Evolutionary conservation across 30 jellyfish, hydroid and myxozoan genomes (phyloP).

Genomic region (Sanderia malayensis): DNA sequence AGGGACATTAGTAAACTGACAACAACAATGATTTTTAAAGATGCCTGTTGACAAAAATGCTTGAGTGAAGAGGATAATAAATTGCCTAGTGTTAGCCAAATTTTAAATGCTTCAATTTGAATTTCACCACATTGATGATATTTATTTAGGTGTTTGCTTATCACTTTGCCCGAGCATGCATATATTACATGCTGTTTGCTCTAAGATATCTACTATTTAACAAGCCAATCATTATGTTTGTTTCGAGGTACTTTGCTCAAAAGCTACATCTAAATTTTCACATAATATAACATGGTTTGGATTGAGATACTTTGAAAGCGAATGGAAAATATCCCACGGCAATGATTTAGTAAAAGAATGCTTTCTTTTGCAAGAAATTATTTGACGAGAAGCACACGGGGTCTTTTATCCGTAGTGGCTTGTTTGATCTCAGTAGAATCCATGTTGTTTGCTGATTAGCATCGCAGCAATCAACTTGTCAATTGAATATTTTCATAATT

Average conservation of each 20-base stretch:
- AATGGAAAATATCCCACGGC: too few species aligned
- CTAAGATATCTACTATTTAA: too few species aligned
- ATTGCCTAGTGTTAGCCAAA: not conserved
- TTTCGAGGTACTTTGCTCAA: too few species aligned
- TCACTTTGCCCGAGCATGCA: slow-evolving; percentile 16
- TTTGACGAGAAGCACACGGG: too few species aligned
- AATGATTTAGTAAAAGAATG: too few species aligned
- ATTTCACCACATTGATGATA: slow-evolving; percentile 11
- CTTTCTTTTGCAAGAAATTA: too few species aligned
- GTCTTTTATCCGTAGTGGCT: not conserved
- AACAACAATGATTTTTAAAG: not conserved
- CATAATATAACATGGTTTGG: too few species aligned
- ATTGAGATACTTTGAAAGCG: too few species aligned
- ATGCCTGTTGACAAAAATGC: not conserved
- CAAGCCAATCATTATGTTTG: too few species aligned
- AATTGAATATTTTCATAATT: not conserved
- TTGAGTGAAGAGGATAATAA: not conserved
- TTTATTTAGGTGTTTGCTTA: slow-evolving; percentile 22
- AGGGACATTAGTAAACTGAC: not conserved
- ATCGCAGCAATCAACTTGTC: not conserved
- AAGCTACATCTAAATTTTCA: too few species aligned
- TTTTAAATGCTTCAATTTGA: not conserved
- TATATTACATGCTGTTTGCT: too few species aligned
- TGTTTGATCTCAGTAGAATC: not conserved
- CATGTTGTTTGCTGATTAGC: not conserved